Base-by-base conservation (phyloP, 2,888 invertebrate species). In the Chymomyza fuscimana region DNA sequence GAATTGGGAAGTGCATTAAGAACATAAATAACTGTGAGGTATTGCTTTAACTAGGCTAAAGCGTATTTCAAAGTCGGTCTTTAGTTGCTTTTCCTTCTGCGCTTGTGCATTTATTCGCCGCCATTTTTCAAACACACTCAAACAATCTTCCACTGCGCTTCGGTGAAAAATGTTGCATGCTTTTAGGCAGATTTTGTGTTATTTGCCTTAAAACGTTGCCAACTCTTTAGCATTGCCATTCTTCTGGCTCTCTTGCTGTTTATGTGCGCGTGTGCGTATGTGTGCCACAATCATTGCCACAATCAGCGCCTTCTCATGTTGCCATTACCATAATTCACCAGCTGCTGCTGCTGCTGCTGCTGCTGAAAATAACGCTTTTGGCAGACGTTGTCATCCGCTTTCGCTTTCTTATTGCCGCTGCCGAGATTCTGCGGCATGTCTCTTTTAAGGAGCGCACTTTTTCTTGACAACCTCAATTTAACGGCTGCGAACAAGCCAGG, bases 161-260 rank as follows among this genome's bases (percentile, higher is more conserved):
- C 4, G 9, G 1, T 71, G 69, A 73, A 64, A 73, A 70, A 73
- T 74, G 73, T 69, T 71, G 82, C 54, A 60, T 70, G 76, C 78
- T 61, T 51, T 76, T 76, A 76, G 82, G 78, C 81, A 71, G 81
- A 78, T 74, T 78, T 82, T 76, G 78, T 79, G 78, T 78, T 72
- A 79, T 78, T 81, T 73, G 70, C 67, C 66, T 65, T 71, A 56
- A 63, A 72, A 69, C 69, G 69, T 29, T 19, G 10, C 22, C 22
- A 19, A 56, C 56, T 19, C 16, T 61, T 36, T 15, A 25, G 60
- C 32, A n/a, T 60, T 56, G 15, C 56, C 7, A 22, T 56, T 10
- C 56, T 56, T 56, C 56, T 16, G 16, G n/a, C 16, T 54, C 16
- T 54, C 15, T 54, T 54, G n/a, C 58, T 58, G 15, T 29, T 29